These are phyloP conservation scores for Monomorium pharaonis DNA, from an alignment of 1,140 invertebrate genomes.

Conservation along the genomic window DNA sequence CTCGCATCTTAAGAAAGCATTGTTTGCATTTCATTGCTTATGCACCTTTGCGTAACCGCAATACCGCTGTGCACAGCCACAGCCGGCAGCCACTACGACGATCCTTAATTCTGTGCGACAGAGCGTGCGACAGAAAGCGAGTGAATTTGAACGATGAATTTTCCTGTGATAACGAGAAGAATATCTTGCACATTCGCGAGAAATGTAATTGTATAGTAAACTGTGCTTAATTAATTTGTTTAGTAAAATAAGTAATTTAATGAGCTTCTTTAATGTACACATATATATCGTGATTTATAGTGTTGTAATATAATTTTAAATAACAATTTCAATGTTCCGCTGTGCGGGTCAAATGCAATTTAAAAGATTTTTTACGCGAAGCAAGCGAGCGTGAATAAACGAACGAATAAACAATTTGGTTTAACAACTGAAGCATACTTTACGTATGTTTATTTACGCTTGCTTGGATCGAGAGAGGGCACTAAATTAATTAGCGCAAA, in stretches of 20 bases:
- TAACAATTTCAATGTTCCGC: not conserved
- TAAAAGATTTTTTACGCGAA: not conserved
- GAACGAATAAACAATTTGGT: not conserved
- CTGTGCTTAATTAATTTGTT: not conserved
- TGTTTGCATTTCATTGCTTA: constrained; percentile 61
- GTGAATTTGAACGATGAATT: no score
- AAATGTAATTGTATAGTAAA: not conserved
- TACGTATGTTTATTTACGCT: not conserved
- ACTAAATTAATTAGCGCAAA: not conserved
- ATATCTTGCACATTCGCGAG: not conserved
- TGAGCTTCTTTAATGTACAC: no score
- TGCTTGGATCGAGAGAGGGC: not conserved
- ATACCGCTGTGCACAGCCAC: not conserved
- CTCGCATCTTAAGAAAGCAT: constrained; percentile 53
- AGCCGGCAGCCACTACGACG: not conserved
- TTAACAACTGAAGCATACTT: not conserved
- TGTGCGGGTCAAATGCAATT: not conserved
- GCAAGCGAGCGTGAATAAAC: not conserved
- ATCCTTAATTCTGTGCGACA: not conserved
- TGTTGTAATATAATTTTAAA: not conserved
- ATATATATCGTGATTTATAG: not conserved
- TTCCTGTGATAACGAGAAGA: no score
- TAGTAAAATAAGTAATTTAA: not conserved
- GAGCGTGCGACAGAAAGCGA: not conserved
- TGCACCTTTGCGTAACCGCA: constrained; percentile 34